Evolutionary conservation across 92 coral and sea anemone species (phyloP).

Genomic region (Epizoanthus stellaris): DNA sequence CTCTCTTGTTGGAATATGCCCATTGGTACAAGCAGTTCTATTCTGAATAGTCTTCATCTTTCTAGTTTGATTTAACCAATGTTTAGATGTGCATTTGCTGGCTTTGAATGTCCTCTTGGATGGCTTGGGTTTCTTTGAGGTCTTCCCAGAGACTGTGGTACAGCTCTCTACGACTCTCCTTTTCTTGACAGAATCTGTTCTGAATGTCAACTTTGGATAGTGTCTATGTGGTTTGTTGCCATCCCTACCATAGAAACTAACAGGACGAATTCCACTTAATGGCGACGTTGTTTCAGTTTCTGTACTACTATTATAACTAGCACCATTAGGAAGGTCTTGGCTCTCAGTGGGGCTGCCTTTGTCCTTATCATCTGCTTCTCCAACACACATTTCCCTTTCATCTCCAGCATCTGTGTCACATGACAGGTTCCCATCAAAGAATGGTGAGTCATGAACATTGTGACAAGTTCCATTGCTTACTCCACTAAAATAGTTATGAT

Average conservation of each 20-base stretch:
- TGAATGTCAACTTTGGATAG: background rate
- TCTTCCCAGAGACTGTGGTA: constrained; percentile 2
- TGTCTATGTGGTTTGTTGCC: background rate
- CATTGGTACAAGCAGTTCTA: background rate
- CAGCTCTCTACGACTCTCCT: constrained; percentile 12
- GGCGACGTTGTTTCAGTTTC: background rate
- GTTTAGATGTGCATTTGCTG: background rate
- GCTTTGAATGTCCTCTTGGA: background rate
- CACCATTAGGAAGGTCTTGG: background rate
- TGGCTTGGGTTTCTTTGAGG: background rate
- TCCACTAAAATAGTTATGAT: background rate
- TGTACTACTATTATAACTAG: background rate
- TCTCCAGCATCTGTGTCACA: background rate
- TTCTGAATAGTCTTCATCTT: background rate
- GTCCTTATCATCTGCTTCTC: background rate
- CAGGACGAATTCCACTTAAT: constrained; percentile 17
- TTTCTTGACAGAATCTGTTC: constrained; percentile 4
- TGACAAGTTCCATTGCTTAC: background rate
- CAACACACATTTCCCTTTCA: background rate
- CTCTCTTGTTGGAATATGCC: too few species aligned
- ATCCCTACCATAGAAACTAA: constrained; percentile 31
- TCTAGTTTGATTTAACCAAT: background rate
- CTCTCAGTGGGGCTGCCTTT: background rate
- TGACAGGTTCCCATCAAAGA: background rate
- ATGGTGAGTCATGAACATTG: background rate